These are phyloP conservation scores for Mus spretus DNA, from an alignment of 2,797 vertebrate species.

Conservation along the genomic window DNA sequence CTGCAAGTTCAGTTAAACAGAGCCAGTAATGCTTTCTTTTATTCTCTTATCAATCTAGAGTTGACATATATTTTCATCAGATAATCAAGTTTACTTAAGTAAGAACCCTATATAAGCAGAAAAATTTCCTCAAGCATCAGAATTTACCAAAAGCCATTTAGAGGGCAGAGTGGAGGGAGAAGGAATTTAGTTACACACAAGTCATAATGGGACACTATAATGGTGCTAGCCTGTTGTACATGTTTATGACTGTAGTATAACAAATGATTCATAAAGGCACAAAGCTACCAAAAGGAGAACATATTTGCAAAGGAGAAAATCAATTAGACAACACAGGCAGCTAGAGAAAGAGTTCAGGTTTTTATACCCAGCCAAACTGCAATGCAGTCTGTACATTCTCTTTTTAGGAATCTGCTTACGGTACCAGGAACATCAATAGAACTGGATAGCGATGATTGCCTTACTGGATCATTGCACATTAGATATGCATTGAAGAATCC, in stretches of 20 bases:
- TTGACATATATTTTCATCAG: neutral
- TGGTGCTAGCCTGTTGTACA: neutral
- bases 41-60: neutral
- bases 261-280: neutral
- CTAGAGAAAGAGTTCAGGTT: neutral
- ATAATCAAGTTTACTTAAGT: neutral
- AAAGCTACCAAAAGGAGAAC: neutral
- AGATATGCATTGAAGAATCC: neutral
- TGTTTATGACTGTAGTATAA: neutral
- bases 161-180: neutral
- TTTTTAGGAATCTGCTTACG: neutral
- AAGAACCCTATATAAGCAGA: neutral
- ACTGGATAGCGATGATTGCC: neutral
- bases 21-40: neutral
- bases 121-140: neutral
- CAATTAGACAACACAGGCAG: neutral
- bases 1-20: neutral
- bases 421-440: neutral
- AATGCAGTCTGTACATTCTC: neutral
- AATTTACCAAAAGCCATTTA: neutral
- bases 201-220: neutral
- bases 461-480: neutral
- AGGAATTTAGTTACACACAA: neutral
- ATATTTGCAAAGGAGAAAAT: neutral
- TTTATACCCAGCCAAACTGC: conserved; percentile 40